Base-by-base conservation (phyloP, 2,113 vertebrate species). In the Phalacrocorax pelagicus region DNA sequence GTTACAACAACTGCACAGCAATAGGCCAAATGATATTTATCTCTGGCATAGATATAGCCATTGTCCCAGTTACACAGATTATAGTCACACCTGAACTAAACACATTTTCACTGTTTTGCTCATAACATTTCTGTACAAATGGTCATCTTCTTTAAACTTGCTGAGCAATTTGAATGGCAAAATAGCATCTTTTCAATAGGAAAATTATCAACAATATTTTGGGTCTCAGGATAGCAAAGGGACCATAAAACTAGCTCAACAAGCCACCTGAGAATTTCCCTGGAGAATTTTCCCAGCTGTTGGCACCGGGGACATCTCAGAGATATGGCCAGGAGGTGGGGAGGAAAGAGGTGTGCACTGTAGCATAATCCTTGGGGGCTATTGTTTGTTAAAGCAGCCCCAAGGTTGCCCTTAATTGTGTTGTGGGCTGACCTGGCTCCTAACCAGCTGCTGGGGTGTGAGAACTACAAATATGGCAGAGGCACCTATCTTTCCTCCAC, bases 131-230 rank as follows among this genome's bases (percentile, higher is more conserved):
- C 49, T 86, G n/a, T 49, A 89, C 9, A 26, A 62, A 51, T 29
- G 66, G 62, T 47, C 55, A 61, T 72, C 36, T 81, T 88, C 59
- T 88, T 92, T 87, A 95, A 91, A 79, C 38, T 86, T 57, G 40
- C 22, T 73, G 61, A 96, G 90, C 4, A 92, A 94, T 98, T 96
- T 98, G 96, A 97, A 98, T 96, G 95, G 97, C 97, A 98, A 98
- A 98, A 96, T 61, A 97, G 61, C 58, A 24, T 96, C 91, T 97
- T 97, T 98, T 97, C 96, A 96, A 83, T 95, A 97, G 97, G 96
- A 98, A 98, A 81, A 93, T 84, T 67, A 96, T 52, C 52, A 94
- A 27, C 61, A 77, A 17, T 75, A 19, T 11, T 85, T 32, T 86
- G 32, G 46, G 81, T 83, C 77, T 89, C 40, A 69, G 72, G 11